Conservation (phyloP, 1,140 invertebrate species). For the Sycobia sp. region DNA sequence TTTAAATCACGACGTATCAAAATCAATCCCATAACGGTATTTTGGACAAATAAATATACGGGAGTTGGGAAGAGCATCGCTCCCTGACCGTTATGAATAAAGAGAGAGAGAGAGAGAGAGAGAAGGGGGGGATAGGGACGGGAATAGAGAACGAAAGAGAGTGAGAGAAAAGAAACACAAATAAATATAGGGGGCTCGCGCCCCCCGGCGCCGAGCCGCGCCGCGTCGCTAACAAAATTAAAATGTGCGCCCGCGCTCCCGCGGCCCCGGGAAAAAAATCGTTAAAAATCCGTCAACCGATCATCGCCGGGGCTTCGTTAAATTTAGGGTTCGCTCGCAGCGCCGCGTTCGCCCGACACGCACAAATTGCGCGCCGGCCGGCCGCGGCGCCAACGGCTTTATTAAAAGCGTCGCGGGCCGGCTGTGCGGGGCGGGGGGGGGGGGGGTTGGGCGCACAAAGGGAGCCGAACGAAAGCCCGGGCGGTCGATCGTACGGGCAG, state of each 20-base stretch:
- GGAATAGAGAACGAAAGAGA: too few relatives aligned
- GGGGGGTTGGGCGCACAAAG: too few relatives aligned
- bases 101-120: too few relatives aligned
- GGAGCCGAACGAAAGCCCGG: not conserved
- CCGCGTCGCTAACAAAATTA: constrained; percentile 7
- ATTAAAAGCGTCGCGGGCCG: constrained; percentile 42
- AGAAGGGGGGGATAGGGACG: too few relatives aligned
- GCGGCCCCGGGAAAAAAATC: too few relatives aligned
- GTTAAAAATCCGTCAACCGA: not conserved
- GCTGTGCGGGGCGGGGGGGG: too few relatives aligned
- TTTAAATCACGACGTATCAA: too few relatives aligned
- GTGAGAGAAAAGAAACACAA: not conserved
- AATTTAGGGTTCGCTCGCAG: not conserved
- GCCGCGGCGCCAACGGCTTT: constrained; percentile 27
- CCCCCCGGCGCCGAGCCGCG: too few relatives aligned
- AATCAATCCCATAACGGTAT: too few relatives aligned
- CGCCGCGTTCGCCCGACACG: not conserved
- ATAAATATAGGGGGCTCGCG: not conserved
- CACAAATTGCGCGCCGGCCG: constrained; percentile 30
- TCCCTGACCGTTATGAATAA: too few relatives aligned
- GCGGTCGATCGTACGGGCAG: not conserved
- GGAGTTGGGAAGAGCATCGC: too few relatives aligned
- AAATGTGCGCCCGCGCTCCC: not conserved
- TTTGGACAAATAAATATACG: too few relatives aligned
- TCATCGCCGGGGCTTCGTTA: not conserved